phyloP scores from a whole-genome alignment of 2,888 invertebrate species.

The Chorisops tibialis region DNA sequence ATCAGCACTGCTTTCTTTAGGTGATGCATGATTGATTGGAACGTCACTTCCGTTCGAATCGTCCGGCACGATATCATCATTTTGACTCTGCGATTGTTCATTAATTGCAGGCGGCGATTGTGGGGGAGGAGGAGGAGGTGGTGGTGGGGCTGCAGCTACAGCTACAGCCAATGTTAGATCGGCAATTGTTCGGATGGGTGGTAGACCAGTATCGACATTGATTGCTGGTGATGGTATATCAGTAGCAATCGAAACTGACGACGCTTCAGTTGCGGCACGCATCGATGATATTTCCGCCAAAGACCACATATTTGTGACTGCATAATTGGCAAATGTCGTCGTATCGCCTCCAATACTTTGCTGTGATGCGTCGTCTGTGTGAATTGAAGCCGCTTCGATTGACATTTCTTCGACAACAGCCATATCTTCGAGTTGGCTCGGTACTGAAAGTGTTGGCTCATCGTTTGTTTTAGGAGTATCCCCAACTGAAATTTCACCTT shows the following conservation, averaged over 20 bases:
- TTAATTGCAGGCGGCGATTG: neutral
- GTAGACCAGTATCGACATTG: constrained; percentile 26
- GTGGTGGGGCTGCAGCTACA: constrained; percentile 35
- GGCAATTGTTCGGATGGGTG: too few species aligned
- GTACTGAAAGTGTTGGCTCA: too few species aligned
- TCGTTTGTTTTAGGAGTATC: too few species aligned
- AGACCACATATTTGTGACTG: neutral
- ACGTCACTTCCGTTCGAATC: constrained; percentile 40
- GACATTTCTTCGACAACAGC: neutral
- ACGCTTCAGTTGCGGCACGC: neutral
- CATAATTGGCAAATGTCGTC: constrained; percentile 37
- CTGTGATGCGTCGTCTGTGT: constrained; percentile 39
- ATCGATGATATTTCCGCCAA: too few species aligned
- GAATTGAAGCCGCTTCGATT: neutral
- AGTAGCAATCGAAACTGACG: neutral
- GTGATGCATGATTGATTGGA: constrained; percentile 38
- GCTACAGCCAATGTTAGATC: constrained; percentile 28
- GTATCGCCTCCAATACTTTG: constrained; percentile 41
- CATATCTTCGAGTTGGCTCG: neutral
- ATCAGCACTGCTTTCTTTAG: constrained; percentile 37
- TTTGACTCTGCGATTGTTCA: neutral
- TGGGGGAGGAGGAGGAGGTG: constrained; percentile 32
- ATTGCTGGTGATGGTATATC: neutral
- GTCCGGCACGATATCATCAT: constrained; percentile 4
- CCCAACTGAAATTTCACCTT: neutral